These are phyloP conservation scores for Habroteleia sp. DNA, from an alignment of 2,888 invertebrate species.

Conservation along the genomic window DNA sequence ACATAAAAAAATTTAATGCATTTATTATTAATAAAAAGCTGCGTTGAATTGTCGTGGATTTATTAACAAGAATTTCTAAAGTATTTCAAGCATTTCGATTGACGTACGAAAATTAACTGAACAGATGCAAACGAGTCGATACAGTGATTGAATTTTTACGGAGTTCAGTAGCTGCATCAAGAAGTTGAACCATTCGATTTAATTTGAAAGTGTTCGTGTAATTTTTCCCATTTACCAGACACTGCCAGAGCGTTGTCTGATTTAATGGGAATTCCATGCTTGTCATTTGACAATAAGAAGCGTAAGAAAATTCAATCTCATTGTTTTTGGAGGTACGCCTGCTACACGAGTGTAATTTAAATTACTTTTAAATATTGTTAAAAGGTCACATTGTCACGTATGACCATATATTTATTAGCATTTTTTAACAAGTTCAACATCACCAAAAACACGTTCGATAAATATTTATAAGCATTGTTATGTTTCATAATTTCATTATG, in stretches of 20 bases:
- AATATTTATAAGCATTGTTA: no score
- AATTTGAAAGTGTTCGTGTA: constrained; percentile 52
- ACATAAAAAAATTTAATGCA: no score
- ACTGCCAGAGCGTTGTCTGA: constrained; percentile 45
- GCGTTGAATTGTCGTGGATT: not conserved
- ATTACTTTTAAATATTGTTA: constrained; percentile 54
- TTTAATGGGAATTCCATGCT: constrained; percentile 64
- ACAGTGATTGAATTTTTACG: constrained; percentile 50
- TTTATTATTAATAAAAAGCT: no score
- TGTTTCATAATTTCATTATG: no score
- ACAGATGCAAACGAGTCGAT: constrained; percentile 34
- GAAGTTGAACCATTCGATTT: constrained; percentile 46
- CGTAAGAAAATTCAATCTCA: constrained; percentile 57
- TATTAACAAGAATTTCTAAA: constrained; percentile 14
- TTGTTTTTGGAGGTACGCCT: constrained; percentile 29
- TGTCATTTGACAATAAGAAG: constrained; percentile 59
- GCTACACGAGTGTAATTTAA: constrained; percentile 40
- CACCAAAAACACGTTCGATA: no score
- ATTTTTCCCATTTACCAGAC: constrained; percentile 51
- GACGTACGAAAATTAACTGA: constrained; percentile 6
- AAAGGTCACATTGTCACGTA: constrained; percentile 26
- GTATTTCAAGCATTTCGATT: constrained; percentile 11
- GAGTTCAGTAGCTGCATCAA: constrained; percentile 29
- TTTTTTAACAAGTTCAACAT: no score
- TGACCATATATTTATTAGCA: constrained; percentile 14